phyloP scores from a whole-genome alignment of 2,113 vertebrate genomes.

The Ctenodactylus gundi region DNA sequence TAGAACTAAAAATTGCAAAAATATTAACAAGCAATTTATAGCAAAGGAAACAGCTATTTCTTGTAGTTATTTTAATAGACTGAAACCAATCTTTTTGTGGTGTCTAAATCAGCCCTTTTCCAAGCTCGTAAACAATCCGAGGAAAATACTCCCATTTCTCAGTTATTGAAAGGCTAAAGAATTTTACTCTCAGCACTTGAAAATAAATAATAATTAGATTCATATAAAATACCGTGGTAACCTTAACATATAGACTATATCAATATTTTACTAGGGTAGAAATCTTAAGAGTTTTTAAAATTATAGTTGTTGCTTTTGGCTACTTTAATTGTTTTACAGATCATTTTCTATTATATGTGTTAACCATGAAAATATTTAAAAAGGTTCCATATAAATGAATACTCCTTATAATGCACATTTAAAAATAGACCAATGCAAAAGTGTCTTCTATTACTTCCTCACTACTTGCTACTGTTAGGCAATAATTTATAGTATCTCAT shows the following conservation, averaged over 20 bases:
- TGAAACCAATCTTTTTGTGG: not conserved
- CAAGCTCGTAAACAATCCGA: not conserved
- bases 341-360: not conserved
- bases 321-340: not conserved
- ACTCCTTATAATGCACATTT: not conserved
- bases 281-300: not conserved
- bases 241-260: not conserved
- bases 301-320: not conserved
- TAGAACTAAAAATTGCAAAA: not conserved
- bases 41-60: not conserved
- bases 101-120: not conserved
- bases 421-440: not conserved
- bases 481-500: not conserved
- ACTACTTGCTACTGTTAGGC: not conserved
- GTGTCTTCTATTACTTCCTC: not conserved
- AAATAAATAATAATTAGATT: not conserved
- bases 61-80: not conserved
- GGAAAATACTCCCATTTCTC: not conserved
- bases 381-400: not conserved
- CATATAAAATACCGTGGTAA: not conserved
- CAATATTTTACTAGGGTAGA: not conserved
- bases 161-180: not conserved
- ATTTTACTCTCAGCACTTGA: not conserved
- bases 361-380: not conserved
- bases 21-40: not conserved